phyloP scores from a whole-genome alignment of 1,140 invertebrate species.

The Cotesia chilonis region DNA sequence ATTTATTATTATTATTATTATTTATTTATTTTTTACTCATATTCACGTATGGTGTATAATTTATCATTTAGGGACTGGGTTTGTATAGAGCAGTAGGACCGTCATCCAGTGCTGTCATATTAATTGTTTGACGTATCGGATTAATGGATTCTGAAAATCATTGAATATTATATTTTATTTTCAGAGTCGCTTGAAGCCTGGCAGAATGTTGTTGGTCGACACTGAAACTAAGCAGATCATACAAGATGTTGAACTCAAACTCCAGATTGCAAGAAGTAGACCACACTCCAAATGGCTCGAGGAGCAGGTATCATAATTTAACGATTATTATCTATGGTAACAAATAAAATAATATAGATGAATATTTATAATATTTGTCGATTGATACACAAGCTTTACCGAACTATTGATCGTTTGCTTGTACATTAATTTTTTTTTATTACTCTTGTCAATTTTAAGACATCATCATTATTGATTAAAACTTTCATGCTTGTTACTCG shows the following conservation, averaged over 20 bases:
- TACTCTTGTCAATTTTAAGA: too few relatives aligned
- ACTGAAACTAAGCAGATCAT: constrained; percentile 91
- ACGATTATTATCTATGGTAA: not conserved
- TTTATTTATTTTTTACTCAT: constrained; percentile 50
- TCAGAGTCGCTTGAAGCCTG: constrained; percentile 95
- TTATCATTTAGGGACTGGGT: constrained; percentile 62
- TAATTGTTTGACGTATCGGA: constrained; percentile 46
- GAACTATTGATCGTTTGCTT: not conserved
- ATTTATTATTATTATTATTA: constrained; percentile 23
- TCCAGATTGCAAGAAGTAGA: constrained; percentile 83
- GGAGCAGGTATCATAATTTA: constrained; percentile 77
- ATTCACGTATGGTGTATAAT: constrained; percentile 57
- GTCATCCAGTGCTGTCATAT: constrained; percentile 58
- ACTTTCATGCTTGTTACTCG: too few relatives aligned
- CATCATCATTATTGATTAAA: too few relatives aligned
- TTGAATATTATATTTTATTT: constrained; percentile 60
- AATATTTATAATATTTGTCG: not conserved
- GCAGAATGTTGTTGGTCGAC: constrained; percentile 97
- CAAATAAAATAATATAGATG: not conserved
- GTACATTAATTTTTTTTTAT: not conserved
- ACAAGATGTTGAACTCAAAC: constrained; percentile 93
- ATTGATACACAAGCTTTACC: constrained; percentile 7
- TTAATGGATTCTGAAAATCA: constrained; percentile 46
- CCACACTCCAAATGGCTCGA: constrained; percentile 91
- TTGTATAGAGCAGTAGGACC: constrained; percentile 61